phyloP scores from a whole-genome alignment of 2,797 vertebrate genomes.

The Mormyrus proboscirostris region DNA sequence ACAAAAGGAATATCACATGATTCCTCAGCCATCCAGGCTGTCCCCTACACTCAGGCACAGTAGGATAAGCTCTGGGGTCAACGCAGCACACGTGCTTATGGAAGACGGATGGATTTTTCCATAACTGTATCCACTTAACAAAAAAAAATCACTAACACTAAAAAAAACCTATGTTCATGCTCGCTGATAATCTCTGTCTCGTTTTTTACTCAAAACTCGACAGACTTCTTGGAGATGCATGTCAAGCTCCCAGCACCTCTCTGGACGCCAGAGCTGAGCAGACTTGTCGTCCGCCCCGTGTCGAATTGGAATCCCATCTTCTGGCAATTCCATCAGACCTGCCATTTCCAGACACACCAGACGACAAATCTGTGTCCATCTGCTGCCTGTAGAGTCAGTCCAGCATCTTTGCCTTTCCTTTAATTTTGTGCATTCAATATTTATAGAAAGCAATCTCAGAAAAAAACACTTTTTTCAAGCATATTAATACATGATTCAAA shows the following conservation, averaged over 20 bases:
- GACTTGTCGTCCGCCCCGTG: background rate
- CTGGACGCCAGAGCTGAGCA: background rate
- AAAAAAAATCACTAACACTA: background rate
- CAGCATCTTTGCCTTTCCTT: background rate
- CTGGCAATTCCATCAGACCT: background rate
- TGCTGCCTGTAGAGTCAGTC: background rate
- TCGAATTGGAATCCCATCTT: background rate
- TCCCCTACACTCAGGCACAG: background rate
- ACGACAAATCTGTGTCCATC: background rate
- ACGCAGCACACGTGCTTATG: background rate
- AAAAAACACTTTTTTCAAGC: background rate
- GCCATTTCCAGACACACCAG: background rate
- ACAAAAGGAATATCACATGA: background rate
- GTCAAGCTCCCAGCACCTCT: background rate
- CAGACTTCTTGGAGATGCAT: background rate
- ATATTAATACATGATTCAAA: background rate
- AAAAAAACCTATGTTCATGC: background rate
- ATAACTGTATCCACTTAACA: background rate
- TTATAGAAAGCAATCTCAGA: background rate
- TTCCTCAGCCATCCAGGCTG: background rate
- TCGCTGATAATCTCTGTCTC: background rate
- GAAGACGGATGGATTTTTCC: background rate
- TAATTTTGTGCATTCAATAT: background rate
- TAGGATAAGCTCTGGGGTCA: background rate
- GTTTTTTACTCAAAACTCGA: background rate